phyloP scores from a whole-genome alignment of 2,888 invertebrate species.

The Dicranocentrus wangi region DNA sequence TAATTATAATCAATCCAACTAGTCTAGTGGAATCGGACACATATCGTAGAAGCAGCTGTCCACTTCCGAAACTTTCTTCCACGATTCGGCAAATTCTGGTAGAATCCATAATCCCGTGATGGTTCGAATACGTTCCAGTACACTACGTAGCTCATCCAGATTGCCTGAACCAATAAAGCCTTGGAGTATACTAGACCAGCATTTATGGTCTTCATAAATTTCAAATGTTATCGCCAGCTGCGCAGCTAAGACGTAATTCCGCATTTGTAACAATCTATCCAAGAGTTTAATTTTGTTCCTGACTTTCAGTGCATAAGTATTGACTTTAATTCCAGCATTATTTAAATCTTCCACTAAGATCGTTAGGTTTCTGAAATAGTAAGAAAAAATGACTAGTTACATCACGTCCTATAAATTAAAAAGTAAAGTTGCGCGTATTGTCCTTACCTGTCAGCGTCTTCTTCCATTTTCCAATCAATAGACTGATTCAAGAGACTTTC shows the following conservation, averaged over 20 bases:
- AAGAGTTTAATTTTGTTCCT: slow-evolving; percentile 67
- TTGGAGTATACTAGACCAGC: slow-evolving; percentile 67
- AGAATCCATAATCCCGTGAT: slow-evolving; percentile 69
- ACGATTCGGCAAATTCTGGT: slow-evolving; percentile 67
- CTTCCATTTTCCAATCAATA: neutral
- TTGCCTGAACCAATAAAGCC: slow-evolving; percentile 63
- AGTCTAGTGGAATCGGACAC: slow-evolving; percentile 70
- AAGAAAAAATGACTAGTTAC: slow-evolving; percentile 2
- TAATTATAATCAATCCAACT: neutral
- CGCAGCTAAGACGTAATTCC: slow-evolving; percentile 62
- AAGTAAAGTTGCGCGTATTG: neutral
- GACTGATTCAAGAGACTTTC: neutral
- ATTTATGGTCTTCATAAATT: slow-evolving; percentile 47
- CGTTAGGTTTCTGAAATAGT: neutral
- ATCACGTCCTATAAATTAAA: neutral
- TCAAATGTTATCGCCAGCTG: slow-evolving; percentile 68
- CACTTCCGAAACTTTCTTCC: slow-evolving; percentile 66
- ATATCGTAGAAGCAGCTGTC: slow-evolving; percentile 60
- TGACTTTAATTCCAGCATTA: slow-evolving; percentile 62
- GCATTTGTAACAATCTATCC: slow-evolving; percentile 54
- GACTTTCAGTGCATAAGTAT: slow-evolving; percentile 68
- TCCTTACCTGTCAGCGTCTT: slow-evolving; percentile 22
- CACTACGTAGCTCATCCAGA: slow-evolving; percentile 47
- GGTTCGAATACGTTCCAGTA: slow-evolving; percentile 60
- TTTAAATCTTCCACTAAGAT: slow-evolving; percentile 57